Evolutionary conservation across 64 coral and sea anemone species (phyloP).

Genomic region (Hydrozoanthus tunicans): DNA sequence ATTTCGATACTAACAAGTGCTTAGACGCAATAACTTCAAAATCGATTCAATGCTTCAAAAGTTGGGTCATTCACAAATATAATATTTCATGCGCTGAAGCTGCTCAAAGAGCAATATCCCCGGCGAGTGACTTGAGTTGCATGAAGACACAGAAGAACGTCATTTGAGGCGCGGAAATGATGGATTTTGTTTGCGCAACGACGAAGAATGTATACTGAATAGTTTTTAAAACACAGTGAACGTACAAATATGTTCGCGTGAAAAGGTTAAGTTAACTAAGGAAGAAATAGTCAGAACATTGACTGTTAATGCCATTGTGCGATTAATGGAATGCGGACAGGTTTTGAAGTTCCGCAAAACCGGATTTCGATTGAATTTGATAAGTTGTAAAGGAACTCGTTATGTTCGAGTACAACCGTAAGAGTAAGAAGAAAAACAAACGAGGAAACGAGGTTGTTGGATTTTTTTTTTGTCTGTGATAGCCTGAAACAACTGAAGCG

Average conservation of each 20-base stretch:
- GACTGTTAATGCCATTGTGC: background rate
- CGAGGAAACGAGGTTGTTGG: background rate
- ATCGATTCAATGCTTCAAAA: background rate
- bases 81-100: background rate
- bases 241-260: background rate
- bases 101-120: constrained; percentile 20
- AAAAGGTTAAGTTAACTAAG: too few relatives aligned
- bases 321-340: constrained; percentile 28
- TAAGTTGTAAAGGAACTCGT: background rate
- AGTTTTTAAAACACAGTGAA: background rate
- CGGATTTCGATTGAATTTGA: background rate
- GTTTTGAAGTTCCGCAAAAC: background rate
- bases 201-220: background rate
- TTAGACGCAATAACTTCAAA: background rate
- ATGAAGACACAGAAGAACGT: background rate
- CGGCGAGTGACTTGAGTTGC: background rate
- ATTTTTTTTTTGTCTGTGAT: background rate
- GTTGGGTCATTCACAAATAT: background rate
- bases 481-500: constrained; percentile 9
- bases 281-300: background rate
- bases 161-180: background rate
- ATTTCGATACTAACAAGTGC: constrained; percentile 16
- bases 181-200: background rate
- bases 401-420: background rate
- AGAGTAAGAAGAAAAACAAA: background rate